phyloP scores from a whole-genome alignment of 2,888 invertebrate species.

The Bellardia bayeri region DNA sequence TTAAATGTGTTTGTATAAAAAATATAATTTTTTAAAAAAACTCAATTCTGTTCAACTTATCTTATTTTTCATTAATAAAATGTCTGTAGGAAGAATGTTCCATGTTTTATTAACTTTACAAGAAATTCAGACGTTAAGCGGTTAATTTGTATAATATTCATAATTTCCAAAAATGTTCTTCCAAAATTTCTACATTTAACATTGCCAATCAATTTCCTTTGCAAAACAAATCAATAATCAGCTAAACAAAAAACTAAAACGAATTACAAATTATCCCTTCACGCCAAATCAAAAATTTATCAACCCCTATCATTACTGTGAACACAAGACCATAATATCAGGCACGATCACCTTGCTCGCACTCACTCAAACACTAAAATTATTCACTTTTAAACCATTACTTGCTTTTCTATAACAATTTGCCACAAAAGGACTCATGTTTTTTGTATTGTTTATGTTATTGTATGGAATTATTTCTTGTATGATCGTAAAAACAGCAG shows the following conservation, averaged over 20 bases:
- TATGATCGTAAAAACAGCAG: constrained; percentile 34
- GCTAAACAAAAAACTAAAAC: constrained; percentile 16
- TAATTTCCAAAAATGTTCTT: no score
- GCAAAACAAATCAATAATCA: constrained; percentile 22
- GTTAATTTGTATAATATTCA: background rate
- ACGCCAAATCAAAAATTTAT: constrained; percentile 46
- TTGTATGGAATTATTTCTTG: background rate
- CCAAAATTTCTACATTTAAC: background rate
- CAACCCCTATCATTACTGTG: constrained; percentile 46
- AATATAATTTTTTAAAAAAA: no score
- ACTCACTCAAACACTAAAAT: constrained; percentile 16
- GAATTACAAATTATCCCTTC: constrained; percentile 28
- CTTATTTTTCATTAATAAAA: no score
- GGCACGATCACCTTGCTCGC: constrained; percentile 24
- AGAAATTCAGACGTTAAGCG: no score
- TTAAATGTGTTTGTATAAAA: no score
- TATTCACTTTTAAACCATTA: constrained; percentile 23
- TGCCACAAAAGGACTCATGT: constrained; percentile 15
- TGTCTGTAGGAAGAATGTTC: no score
- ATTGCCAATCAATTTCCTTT: background rate
- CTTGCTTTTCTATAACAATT: constrained; percentile 12
- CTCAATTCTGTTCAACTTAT: no score
- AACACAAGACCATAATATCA: constrained; percentile 11
- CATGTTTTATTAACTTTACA: no score
- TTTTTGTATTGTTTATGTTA: background rate